phyloP scores from a whole-genome alignment of 2,888 invertebrate genomes.

The Cordylochernes scorpioides region DNA sequence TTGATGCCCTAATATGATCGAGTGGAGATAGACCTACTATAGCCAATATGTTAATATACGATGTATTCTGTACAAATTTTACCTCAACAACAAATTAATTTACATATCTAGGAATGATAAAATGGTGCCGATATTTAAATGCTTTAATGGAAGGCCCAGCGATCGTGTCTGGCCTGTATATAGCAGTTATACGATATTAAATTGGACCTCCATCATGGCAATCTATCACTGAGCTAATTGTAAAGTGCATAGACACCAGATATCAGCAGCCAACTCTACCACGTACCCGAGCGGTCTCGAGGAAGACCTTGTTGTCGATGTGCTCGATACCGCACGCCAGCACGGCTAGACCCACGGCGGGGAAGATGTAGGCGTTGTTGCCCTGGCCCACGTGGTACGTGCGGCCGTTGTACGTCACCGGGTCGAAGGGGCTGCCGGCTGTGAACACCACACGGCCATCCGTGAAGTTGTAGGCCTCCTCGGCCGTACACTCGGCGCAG shows the following conservation, averaged over 20 bases:
- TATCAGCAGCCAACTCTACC: not conserved
- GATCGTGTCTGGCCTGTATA: too few species aligned
- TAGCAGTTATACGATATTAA: too few species aligned
- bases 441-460: conserved; percentile 52
- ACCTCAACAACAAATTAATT: too few species aligned
- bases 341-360: conserved; percentile 72
- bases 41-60: too few species aligned
- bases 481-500: conserved; percentile 99
- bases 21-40: too few species aligned
- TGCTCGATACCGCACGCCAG: conserved; percentile 61
- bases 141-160: too few species aligned
- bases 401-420: conserved; percentile 47
- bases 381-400: conserved; percentile 78
- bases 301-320: conserved; percentile 73
- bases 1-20: too few species aligned
- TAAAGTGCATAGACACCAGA: not conserved
- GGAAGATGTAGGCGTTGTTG: conserved; percentile 92
- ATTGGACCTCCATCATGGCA: too few species aligned
- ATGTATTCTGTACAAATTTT: too few species aligned
- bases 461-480: conserved; percentile 64
- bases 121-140: too few species aligned
- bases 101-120: too few species aligned
- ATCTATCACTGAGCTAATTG: too few species aligned
- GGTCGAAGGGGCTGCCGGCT: conserved; percentile 82
- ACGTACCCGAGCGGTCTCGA: conserved; percentile 61